Conservation (phyloP, 2,888 invertebrate genomes). For the Tenthredo mesomela region DNA sequence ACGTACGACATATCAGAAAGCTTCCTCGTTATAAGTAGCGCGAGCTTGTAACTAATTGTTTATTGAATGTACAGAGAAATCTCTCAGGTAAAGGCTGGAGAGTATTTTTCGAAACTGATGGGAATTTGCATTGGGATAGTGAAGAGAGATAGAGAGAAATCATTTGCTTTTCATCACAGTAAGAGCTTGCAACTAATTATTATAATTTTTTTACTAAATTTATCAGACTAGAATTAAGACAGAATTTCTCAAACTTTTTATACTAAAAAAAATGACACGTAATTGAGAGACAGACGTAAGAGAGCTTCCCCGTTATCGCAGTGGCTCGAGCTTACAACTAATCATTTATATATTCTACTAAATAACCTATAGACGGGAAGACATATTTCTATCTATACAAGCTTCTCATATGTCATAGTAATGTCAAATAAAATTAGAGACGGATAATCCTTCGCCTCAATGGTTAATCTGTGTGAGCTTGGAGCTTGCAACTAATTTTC, state of each 20-base stretch:
- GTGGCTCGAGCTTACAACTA: not conserved
- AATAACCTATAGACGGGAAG: too few species aligned
- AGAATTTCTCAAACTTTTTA: not conserved
- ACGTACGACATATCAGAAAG: too few species aligned
- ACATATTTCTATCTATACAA: too few species aligned
- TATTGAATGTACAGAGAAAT: too few species aligned
- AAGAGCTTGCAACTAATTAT: slow-evolving; percentile 11
- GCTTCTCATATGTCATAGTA: too few species aligned
- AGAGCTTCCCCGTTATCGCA: not conserved
- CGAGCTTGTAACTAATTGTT: too few species aligned
- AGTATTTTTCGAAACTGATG: too few species aligned
- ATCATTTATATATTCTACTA: not conserved
- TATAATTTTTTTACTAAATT: not conserved
- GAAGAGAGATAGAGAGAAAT: too few species aligned
- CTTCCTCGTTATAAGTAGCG: too few species aligned
- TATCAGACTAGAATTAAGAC: not conserved
- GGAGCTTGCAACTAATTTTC: not conserved
- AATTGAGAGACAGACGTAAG: not conserved
- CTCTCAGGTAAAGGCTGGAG: too few species aligned
- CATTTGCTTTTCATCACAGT: too few species aligned
- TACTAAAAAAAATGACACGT: not conserved
- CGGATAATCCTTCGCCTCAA: not conserved
- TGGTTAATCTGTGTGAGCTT: not conserved
- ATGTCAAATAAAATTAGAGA: not conserved
- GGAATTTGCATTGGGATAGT: too few species aligned